These are phyloP conservation scores for Tiliacea aurago DNA, from an alignment of 2,888 invertebrate genomes.

Conservation along the genomic window DNA sequence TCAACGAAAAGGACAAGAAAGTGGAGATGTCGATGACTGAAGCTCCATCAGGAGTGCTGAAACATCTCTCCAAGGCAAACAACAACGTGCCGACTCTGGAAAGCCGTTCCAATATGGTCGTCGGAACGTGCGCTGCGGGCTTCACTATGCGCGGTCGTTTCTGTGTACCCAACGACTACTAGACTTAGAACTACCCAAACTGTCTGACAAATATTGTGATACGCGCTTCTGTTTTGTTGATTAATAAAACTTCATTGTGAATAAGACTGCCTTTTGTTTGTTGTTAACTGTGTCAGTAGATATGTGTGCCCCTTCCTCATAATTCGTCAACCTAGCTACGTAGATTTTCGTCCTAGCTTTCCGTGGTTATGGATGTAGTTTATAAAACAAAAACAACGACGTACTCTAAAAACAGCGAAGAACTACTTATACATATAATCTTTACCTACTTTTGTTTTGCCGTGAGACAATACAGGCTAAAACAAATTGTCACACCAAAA, in stretches of 20 bases:
- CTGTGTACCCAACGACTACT: constrained; percentile 68
- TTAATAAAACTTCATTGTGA: constrained; percentile 31
- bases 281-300: background rate
- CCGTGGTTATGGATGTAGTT: no score
- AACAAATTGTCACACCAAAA: no score
- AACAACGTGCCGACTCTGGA: constrained; percentile 43
- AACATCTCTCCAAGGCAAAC: constrained; percentile 9
- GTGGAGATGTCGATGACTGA: constrained; percentile 39
- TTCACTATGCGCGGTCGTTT: constrained; percentile 60
- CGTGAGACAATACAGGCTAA: no score
- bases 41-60: constrained; percentile 31
- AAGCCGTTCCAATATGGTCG: constrained; percentile 59
- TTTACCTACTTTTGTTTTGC: no score
- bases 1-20: constrained; percentile 44
- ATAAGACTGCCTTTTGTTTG: constrained; percentile 7
- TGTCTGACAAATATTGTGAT: constrained; percentile 7
- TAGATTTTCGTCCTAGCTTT: no score
- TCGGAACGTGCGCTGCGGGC: constrained; percentile 67
- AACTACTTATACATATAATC: no score
- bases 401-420: no score
- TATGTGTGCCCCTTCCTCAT: no score
- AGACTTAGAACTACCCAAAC: background rate
- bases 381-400: no score
- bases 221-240: constrained; percentile 31
- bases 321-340: no score